Evolutionary conservation across 2,888 invertebrate species (phyloP).

Genomic region (Andrena bucephala): DNA sequence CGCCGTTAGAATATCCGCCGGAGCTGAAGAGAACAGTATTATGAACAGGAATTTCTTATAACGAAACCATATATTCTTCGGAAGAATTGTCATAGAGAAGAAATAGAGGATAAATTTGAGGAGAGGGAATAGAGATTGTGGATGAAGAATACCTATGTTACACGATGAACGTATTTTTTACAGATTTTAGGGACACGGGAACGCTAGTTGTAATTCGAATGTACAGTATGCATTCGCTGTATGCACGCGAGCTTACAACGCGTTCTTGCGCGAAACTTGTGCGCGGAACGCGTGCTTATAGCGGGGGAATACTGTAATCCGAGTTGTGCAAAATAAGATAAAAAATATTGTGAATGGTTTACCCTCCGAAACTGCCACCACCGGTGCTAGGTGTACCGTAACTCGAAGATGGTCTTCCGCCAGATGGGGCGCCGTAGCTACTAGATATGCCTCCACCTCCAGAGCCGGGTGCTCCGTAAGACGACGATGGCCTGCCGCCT

Average conservation of each 20-base stretch:
- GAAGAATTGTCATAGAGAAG: not conserved
- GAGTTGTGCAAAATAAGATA: slow-evolving; percentile 4
- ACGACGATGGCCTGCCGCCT: slow-evolving; percentile 75
- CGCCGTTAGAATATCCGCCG: slow-evolving; percentile 42
- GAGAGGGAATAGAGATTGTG: no score
- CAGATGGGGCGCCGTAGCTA: slow-evolving; percentile 80
- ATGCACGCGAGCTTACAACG: no score
- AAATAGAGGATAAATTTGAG: not conserved
- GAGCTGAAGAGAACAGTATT: not conserved
- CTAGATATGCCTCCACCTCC: slow-evolving; percentile 80
- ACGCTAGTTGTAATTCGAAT: no score
- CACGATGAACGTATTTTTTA: no score
- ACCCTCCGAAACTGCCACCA: slow-evolving; percentile 75
- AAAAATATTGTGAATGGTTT: slow-evolving; percentile 39
- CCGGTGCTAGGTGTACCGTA: slow-evolving; percentile 87
- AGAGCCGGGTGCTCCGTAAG: slow-evolving; percentile 77
- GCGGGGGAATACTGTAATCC: not conserved
- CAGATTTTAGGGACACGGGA: no score
- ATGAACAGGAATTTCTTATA: not conserved
- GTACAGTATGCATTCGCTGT: no score
- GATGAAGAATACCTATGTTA: no score
- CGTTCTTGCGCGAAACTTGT: no score
- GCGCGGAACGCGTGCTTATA: no score
- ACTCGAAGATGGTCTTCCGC: slow-evolving; percentile 71
- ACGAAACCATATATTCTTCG: not conserved